phyloP scores from a whole-genome alignment of 2,888 invertebrate species.

The Danaus chrysippus region DNA sequence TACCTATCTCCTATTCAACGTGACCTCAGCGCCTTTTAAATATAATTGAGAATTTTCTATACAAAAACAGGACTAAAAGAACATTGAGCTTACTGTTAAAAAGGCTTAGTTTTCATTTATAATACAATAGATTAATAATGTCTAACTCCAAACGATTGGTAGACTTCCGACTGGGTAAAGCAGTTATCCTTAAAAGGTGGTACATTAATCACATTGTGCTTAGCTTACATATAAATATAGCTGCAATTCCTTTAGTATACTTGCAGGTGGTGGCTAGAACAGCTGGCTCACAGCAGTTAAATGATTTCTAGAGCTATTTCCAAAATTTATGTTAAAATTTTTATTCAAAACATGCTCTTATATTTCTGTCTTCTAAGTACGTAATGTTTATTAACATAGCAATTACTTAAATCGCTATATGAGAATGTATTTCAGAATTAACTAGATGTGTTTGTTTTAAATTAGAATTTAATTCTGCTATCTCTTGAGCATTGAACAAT shows the following conservation, averaged over 20 bases:
- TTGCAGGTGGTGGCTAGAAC: constrained; percentile 30
- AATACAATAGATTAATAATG: constrained; percentile 30
- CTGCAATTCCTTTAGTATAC: constrained; percentile 37
- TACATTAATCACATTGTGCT: constrained; percentile 28
- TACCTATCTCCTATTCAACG: constrained; percentile 27
- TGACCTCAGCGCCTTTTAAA: constrained; percentile 27
- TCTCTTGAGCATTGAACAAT: no score
- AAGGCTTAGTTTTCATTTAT: constrained; percentile 10
- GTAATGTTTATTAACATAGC: no score
- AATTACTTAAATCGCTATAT: no score
- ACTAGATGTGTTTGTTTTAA: no score
- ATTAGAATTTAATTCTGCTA: no score
- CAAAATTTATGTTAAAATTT: no score
- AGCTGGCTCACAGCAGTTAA: no score
- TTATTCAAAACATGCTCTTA: no score
- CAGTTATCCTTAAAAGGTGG: constrained; percentile 27
- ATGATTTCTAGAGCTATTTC: no score
- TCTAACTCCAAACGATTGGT: constrained; percentile 23
- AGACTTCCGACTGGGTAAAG: constrained; percentile 29
- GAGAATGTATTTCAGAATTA: no score
- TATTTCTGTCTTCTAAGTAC: no score
- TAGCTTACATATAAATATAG: constrained; percentile 45
- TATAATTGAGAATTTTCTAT: constrained; percentile 23
- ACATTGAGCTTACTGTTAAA: background rate
- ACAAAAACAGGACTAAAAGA: constrained; percentile 4